Base-by-base conservation (phyloP, 2,797 vertebrate species). In the Gadopsis marmoratus region DNA sequence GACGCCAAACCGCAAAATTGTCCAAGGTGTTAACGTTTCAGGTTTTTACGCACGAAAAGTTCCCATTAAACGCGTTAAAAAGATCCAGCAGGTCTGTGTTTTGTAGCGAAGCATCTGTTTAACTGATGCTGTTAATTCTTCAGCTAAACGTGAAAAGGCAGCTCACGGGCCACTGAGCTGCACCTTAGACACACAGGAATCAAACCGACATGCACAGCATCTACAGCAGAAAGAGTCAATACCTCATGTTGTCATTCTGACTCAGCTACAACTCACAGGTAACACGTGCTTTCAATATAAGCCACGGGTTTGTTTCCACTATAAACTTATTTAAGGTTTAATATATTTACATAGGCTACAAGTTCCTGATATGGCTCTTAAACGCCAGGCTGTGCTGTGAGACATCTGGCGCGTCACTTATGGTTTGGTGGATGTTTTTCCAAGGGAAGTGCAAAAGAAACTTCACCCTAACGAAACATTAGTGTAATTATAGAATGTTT, bases 31-130 rank as follows among this genome's bases (percentile, higher is more conserved):
- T 68, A 59, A 71, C 35, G 26, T 78, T 82, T 50, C 21, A 10
- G 13, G 23, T 82, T 91, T 91, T 85, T 85, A 84, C 67, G 80
- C 89, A 79, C 72, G 1, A 71, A 47, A 47, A 8, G 45, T 61
- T 69, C 45, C 59, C n/a, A 74, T 69, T 77, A 75, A 78, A 62
- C 7, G 19, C 51, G 21, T 62, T 17, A 19, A 67, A 76, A 45
- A 7, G 47, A 68, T 48, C 33, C 61, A 58, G 23, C 43, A 43
- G 41, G 50, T 26, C 12, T 51, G 55, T n/a, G 7, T 26, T 76
- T 56, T 17, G 10, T 7, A 12, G 60, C 17, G 60, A 73, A 21
- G 29, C 54, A 29, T 58, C 53, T 43, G 50, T 53, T 10, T 58
- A 71, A 43, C 43, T 21, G 2, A 14, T 59, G 16, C 14, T 31